A percentile compares a stretch with the other conserved stretches of the same genome.
Conservation (phyloP, 2,113 vertebrate genomes). For the Sinocyclocheilus maitianheensis region DNA sequence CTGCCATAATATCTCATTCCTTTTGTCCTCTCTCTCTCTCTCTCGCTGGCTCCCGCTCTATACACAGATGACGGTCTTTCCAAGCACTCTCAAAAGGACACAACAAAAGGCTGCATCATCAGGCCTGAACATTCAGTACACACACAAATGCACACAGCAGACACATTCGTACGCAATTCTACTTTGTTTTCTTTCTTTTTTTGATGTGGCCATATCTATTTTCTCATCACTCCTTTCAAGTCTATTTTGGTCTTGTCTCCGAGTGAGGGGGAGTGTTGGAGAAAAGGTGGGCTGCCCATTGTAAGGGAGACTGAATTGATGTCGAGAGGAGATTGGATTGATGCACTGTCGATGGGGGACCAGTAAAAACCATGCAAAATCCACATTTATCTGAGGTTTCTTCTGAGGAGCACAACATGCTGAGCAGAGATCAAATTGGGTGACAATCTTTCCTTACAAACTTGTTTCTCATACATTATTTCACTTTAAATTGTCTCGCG, state of each 20-base stretch:
- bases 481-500: slow-evolving; percentile 2
- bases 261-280: not conserved
- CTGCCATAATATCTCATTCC: slow-evolving; percentile 71
- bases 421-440: not conserved
- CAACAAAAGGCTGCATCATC: slow-evolving; percentile 60
- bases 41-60: slow-evolving; percentile 54
- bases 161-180: slow-evolving; percentile 6
- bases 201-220: slow-evolving; percentile 43
- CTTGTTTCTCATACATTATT: not conserved
- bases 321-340: slow-evolving; percentile 22
- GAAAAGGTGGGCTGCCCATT: slow-evolving; percentile 43
- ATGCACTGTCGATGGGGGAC: not conserved
- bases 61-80: slow-evolving; percentile 75
- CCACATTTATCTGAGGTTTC: not conserved
- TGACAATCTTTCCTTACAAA: not conserved
- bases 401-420: not conserved
- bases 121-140: slow-evolving; percentile 43
- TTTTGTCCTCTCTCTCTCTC: slow-evolving; percentile 68
- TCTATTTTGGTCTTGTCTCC: slow-evolving; percentile 21
- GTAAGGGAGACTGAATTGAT: slow-evolving; percentile 47
- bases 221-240: slow-evolving; percentile 34
- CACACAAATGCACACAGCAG: slow-evolving; percentile 40
- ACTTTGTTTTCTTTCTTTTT: slow-evolving; percentile 31
- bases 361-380: not conserved
- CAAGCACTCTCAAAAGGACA: slow-evolving; percentile 63